phyloP scores from a whole-genome alignment of 92 coral and sea anemone genomes.

The Diadumene lineata region DNA sequence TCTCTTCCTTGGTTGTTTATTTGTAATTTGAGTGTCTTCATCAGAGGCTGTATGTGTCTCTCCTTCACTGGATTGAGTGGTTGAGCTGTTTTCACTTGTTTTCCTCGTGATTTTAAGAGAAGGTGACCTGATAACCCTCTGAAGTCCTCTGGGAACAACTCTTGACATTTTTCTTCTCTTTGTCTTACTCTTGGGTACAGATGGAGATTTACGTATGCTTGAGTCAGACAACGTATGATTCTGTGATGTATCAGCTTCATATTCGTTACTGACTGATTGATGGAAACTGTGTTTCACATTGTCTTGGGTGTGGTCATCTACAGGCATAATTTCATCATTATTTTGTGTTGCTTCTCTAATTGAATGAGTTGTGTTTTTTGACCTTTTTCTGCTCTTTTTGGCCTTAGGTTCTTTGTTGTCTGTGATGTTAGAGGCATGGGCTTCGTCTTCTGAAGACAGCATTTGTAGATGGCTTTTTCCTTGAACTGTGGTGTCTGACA shows the following conservation, averaged over 20 bases:
- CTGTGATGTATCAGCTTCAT: slow-evolving; percentile 4
- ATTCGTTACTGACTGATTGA: neutral
- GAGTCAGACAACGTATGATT: neutral
- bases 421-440: no score
- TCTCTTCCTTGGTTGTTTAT: neutral
- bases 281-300: neutral
- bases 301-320: neutral
- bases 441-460: slow-evolving; percentile 13
- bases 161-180: slow-evolving; percentile 1
- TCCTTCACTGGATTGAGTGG: slow-evolving; percentile 2
- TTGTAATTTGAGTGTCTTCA: neutral
- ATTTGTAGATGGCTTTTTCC: neutral
- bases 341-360: neutral
- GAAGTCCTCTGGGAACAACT: neutral
- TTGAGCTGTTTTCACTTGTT: neutral
- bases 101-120: neutral
- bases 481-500: neutral
- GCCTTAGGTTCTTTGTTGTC: neutral
- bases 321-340: neutral
- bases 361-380: neutral
- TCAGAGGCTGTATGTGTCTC: neutral
- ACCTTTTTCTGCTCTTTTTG: slow-evolving; percentile 1
- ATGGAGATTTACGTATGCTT: neutral
- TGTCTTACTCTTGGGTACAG: neutral
- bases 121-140: neutral